Evolutionary conservation across 2,113 vertebrate genomes (phyloP), one percentile per base, ranked within the genome.

Genomic region (Nothocercus julius): DNA sequence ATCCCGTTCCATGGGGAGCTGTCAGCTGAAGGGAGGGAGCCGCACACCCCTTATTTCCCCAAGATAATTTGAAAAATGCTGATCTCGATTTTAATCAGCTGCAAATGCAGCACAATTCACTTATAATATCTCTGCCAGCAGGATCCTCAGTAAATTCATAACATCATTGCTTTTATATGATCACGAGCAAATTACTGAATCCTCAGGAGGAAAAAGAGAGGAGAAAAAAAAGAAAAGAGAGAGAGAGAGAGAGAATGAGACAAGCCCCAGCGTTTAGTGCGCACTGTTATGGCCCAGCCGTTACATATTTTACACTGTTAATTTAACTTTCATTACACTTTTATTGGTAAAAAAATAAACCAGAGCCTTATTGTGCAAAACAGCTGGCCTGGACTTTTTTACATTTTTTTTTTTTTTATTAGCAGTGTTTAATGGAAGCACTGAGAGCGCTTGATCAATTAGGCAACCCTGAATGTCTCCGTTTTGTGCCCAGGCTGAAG

Each of bases 71-170:
- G 96, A 97, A 97, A 97, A 97, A 91, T 68, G 96, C 96, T 96
- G 95, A 96, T 95, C 92, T 97, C 76, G 80, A 95, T 94, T 93
- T 96, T 96, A 96, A 95, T 96, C 92, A 91, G 88, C 84, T 96
- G 96, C 96, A 97, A 96, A 94, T 93, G 96, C 92, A 97, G 97
- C 95, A 96, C 96, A 97, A 96, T 95, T 96, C 97, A 94, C 94
- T 97, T 88, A 82, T 66, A 90, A 85, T 94, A 93, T 92, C 92
- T 77, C 82, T 93, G 72, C 96, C 94, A 95, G 96, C 96, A 94
- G 95, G 95, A 91, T 81, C 88, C 96, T 94, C 81, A 75, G 95
- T 96, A 95, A 95, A 93, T 96, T 96, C 96, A 92, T 95, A 95
- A 97, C 94, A 78, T 96, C 92, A 70, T 79, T 88, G 87, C 77